Evolutionary conservation across 1,140 invertebrate species (phyloP).

Genomic region (Megathymus violae): DNA sequence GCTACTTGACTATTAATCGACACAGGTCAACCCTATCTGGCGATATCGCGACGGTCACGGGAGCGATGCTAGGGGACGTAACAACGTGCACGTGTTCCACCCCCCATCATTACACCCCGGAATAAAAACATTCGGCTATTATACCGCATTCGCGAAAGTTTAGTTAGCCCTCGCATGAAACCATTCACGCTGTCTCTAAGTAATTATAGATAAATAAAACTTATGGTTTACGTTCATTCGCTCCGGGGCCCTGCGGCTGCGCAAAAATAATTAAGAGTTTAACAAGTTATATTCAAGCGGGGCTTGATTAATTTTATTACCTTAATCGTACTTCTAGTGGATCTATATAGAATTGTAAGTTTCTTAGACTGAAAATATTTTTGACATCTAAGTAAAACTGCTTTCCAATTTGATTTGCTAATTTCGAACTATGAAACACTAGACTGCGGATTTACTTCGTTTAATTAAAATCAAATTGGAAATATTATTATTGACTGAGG

Average conservation of each 20-base stretch:
- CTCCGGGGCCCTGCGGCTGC: constrained; percentile 50
- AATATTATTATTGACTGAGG: too few relatives aligned
- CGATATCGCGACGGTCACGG: constrained; percentile 38
- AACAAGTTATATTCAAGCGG: constrained; percentile 32
- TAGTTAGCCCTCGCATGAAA: constrained; percentile 54
- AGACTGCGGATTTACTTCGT: too few relatives aligned
- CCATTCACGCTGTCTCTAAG: constrained; percentile 57
- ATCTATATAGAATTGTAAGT: too few relatives aligned
- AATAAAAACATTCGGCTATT: constrained; percentile 52
- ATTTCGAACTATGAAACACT: too few relatives aligned
- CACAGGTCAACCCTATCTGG: constrained; percentile 68
- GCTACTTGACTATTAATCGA: constrained; percentile 45
- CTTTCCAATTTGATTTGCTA: too few relatives aligned
- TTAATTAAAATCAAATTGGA: too few relatives aligned
- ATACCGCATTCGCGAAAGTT: constrained; percentile 67
- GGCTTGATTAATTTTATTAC: background rate
- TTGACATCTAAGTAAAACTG: too few relatives aligned
- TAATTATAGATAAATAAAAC: constrained; percentile 76
- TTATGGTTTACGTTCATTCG: constrained; percentile 53
- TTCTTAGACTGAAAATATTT: too few relatives aligned
- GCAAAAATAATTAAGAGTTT: constrained; percentile 47
- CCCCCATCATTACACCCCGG: constrained; percentile 49
- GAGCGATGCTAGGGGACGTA: constrained; percentile 47
- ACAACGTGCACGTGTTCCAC: constrained; percentile 69
- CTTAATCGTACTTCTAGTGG: background rate